Conservation (phyloP, 2,113 vertebrate species). For the Istiophorus platypterus region DNA sequence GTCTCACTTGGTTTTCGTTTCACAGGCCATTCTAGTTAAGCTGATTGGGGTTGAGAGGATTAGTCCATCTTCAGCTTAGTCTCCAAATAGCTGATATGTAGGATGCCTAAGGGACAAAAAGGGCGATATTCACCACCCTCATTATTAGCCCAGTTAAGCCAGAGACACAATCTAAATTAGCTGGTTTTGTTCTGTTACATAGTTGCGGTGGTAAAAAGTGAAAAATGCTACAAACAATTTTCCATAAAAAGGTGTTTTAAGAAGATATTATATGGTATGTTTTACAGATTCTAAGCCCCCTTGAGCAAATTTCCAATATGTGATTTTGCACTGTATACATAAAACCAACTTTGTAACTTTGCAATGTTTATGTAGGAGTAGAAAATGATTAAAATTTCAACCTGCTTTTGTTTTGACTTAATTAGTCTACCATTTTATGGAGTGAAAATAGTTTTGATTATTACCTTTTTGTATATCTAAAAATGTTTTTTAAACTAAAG, state of each 20-base stretch:
- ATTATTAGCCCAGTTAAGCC: no score
- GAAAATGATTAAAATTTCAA: background rate
- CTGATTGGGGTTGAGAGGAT: constrained; percentile 31
- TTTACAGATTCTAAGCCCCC: no score
- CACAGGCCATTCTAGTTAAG: constrained; percentile 3
- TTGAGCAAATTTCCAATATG: no score
- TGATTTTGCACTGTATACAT: no score
- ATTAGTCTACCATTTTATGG: no score
- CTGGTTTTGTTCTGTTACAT: background rate
- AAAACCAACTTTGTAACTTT: no score
- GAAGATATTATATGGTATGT: no score
- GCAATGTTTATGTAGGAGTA: background rate
- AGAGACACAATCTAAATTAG: background rate
- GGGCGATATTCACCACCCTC: background rate
- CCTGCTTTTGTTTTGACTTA: no score
- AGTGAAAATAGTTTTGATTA: background rate
- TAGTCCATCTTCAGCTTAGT: constrained; percentile 32
- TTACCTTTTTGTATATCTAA: background rate
- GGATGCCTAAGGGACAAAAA: background rate
- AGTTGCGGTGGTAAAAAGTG: background rate
- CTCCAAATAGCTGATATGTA: constrained; percentile 7
- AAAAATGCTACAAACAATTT: no score
- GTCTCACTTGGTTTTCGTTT: background rate
- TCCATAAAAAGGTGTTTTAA: no score
- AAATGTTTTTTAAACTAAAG: background rate